These are phyloP conservation scores for Colletes collaris DNA, from an alignment of 2,888 invertebrate genomes.

Conservation along the genomic window DNA sequence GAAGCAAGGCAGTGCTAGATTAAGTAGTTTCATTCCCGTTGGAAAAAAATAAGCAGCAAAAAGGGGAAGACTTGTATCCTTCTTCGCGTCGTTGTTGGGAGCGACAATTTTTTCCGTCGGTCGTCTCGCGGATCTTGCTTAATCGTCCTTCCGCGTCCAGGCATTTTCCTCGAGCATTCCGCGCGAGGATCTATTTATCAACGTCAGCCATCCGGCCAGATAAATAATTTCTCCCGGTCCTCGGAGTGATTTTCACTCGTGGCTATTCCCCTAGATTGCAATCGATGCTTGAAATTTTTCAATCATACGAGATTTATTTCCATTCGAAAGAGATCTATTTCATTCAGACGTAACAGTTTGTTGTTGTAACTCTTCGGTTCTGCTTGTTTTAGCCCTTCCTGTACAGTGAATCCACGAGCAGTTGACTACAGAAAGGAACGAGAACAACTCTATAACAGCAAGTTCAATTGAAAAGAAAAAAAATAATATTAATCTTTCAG, in stretches of 20 bases:
- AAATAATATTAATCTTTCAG: no score
- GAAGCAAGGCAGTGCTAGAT: background rate
- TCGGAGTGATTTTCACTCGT: constrained; percentile 22
- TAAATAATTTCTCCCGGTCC: constrained; percentile 58
- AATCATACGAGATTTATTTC: background rate
- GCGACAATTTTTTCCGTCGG: constrained; percentile 41
- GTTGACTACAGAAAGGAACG: no score
- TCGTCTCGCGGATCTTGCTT: constrained; percentile 43
- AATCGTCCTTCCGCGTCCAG: constrained; percentile 45
- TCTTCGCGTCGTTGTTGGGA: constrained; percentile 32
- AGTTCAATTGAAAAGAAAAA: no score
- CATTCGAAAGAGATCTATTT: background rate
- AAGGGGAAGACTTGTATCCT: constrained; percentile 43
- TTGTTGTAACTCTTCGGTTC: no score
- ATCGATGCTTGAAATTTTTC: background rate
- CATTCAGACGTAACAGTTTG: background rate
- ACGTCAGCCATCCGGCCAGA: constrained; percentile 44
- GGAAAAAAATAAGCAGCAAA: background rate
- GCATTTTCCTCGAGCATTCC: constrained; percentile 38
- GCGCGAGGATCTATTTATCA: constrained; percentile 59
- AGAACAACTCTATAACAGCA: no score
- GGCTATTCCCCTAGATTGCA: background rate
- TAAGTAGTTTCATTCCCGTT: constrained; percentile 19
- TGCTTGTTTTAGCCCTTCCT: no score
- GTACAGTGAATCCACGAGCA: no score